A percentile compares a stretch with the other conserved stretches of the same genome.
These are phyloP conservation scores for Trigoniulus corallinus DNA, from an alignment of 1,140 invertebrate species.

Conservation along the genomic window DNA sequence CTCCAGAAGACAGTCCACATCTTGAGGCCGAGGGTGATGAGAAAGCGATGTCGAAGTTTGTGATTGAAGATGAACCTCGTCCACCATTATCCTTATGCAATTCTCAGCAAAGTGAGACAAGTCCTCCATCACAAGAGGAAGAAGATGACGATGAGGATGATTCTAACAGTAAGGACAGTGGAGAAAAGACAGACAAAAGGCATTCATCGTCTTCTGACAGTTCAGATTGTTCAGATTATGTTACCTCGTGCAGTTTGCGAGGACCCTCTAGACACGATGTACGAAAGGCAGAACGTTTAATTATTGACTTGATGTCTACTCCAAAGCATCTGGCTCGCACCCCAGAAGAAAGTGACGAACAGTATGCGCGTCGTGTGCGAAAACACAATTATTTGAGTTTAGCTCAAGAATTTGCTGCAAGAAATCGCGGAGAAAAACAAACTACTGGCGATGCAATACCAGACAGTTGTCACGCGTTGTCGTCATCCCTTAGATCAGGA, in stretches of 20 bases:
- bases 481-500: neutral
- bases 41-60: neutral
- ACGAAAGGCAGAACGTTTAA: neutral
- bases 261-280: neutral
- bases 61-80: neutral
- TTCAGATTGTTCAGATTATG: neutral
- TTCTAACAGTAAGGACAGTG: too few relatives aligned
- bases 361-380: slow-evolving; percentile 19
- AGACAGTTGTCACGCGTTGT: neutral
- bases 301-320: neutral
- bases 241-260: neutral
- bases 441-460: neutral
- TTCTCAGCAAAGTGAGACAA: neutral
- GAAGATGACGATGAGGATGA: neutral
- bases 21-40: neutral
- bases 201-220: neutral
- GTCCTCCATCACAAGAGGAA: neutral
- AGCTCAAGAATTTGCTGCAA: slow-evolving; percentile 26
- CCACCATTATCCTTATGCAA: neutral
- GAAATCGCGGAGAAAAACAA: slow-evolving; percentile 15
- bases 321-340: slow-evolving; percentile 7
- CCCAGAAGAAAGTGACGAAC: slow-evolving; percentile 19
- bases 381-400: slow-evolving; percentile 24
- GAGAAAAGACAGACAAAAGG: neutral
- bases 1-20: neutral